phyloP scores from a whole-genome alignment of 2,113 vertebrate genomes.

The Cynopterus brachyotis region DNA sequence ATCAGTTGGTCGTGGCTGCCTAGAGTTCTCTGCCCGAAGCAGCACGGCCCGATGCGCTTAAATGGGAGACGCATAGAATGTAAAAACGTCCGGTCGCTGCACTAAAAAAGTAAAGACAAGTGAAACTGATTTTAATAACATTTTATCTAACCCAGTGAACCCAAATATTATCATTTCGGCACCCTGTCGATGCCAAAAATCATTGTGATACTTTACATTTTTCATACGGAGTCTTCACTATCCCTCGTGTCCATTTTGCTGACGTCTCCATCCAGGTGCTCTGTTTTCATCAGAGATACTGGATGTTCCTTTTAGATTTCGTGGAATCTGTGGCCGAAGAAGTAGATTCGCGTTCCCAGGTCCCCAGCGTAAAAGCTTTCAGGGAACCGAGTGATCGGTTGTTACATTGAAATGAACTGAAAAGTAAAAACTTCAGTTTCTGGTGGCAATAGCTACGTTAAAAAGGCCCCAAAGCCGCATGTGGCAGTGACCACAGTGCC shows the following conservation, averaged over 20 bases:
- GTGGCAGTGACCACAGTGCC: fast-evolving
- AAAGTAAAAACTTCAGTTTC: background rate
- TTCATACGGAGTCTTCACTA: background rate
- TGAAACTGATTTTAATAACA: background rate
- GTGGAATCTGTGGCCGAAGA: background rate
- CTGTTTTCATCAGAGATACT: background rate
- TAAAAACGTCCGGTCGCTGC: background rate
- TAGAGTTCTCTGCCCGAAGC: too few relatives aligned
- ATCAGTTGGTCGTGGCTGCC: background rate
- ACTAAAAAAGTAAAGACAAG: background rate
- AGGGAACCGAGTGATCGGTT: background rate
- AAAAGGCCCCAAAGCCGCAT: fast-evolving
- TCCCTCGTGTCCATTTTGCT: fast-evolving
- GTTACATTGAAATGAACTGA: background rate
- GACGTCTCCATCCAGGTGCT: background rate
- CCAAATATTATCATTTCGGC: background rate
- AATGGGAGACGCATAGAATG: background rate
- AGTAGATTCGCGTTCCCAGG: background rate
- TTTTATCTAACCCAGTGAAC: background rate
- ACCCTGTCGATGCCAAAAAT: background rate
- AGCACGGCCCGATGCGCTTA: background rate
- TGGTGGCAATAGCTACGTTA: too few relatives aligned
- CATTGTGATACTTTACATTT: background rate
- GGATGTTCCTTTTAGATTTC: background rate
- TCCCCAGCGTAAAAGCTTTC: background rate